These are phyloP conservation scores for Emydura subglobosa DNA, from an alignment of 2,113 vertebrate genomes.

Conservation along the genomic window DNA sequence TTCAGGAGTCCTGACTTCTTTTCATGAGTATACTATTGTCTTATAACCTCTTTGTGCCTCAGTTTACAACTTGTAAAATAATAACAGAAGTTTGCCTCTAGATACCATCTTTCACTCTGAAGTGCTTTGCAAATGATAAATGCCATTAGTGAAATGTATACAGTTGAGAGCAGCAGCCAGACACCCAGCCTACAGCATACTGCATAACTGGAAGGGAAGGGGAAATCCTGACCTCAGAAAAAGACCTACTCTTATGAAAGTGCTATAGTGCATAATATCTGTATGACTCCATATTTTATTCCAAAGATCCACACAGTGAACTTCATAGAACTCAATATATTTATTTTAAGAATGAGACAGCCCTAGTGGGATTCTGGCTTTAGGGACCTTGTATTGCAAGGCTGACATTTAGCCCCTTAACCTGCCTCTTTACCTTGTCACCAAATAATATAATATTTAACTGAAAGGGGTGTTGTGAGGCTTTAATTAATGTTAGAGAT, in stretches of 20 bases:
- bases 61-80: background rate
- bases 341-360: background rate
- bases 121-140: background rate
- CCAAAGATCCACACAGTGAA: background rate
- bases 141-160: background rate
- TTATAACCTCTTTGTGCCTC: slow-evolving; percentile 14
- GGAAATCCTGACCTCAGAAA: slow-evolving; percentile 5
- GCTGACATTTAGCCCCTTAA: background rate
- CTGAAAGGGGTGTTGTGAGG: background rate
- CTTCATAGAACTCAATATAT: background rate
- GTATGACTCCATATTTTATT: background rate
- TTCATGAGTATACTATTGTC: background rate
- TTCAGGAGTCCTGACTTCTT: slow-evolving; percentile 19
- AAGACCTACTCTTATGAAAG: background rate
- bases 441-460: background rate
- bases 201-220: background rate
- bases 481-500: background rate
- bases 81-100: background rate
- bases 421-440: background rate
- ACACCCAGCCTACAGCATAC: background rate
- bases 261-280: background rate
- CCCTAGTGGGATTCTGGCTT: background rate
- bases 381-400: background rate
- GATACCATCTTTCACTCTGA: background rate
- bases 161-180: background rate